A percentile compares a stretch with the other conserved stretches of the same genome.
phyloP scores from a whole-genome alignment of 35 echinoderm and acorn worm genomes.

The Hemicentrotus pulcherrimus region DNA sequence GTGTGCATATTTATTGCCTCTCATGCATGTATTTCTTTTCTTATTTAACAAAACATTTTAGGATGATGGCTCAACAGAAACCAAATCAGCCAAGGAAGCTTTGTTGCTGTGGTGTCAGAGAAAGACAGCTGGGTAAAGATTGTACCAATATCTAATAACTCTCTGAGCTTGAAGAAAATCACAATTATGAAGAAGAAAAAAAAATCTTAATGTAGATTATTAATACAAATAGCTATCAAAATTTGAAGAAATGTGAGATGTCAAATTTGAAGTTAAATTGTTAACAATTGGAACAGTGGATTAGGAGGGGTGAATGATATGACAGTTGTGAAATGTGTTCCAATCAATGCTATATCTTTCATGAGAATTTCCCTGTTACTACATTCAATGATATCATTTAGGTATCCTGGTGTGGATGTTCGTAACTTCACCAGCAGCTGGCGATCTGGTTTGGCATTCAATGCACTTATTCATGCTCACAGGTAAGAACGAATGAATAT shows the following conservation, averaged over 20 bases:
- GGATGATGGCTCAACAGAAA: conserved; percentile 75
- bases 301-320: too few species aligned
- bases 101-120: conserved; percentile 93
- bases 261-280: too few species aligned
- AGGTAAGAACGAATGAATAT: conserved; percentile 51
- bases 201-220: too few species aligned
- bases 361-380: too few species aligned
- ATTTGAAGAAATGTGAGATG: too few species aligned
- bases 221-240: too few species aligned
- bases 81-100: conserved; percentile 83
- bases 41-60: neutral
- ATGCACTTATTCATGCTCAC: conserved; percentile 92
- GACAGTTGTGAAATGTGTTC: too few species aligned
- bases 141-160: neutral
- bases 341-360: too few species aligned
- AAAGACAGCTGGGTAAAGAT: conserved; percentile 84
- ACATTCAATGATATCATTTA: neutral
- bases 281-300: too few species aligned
- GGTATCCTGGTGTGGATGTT: conserved; percentile 82
- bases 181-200: neutral
- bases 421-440: conserved; percentile 93
- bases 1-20: too few species aligned
- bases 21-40: neutral
- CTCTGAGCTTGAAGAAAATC: neutral
- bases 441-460: conserved; percentile 88